Evolutionary conservation across 92 coral and sea anemone genomes (phyloP), one percentile per base, ranked within the genome.

Genomic region (Palythoa grandiflora): DNA sequence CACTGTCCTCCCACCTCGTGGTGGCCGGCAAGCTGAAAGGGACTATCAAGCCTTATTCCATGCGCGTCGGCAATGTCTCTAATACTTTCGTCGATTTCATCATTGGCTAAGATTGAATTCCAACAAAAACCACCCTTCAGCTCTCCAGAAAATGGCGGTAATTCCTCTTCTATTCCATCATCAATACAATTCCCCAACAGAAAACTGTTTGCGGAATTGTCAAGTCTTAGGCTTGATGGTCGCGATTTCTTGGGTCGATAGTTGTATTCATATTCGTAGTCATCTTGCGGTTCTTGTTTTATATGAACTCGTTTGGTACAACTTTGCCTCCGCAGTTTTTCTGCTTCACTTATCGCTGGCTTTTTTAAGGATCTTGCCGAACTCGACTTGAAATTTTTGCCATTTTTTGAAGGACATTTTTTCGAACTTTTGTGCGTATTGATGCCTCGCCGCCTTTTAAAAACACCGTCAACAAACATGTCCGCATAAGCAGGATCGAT

Each of bases 381-480:
- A n/a, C 71, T 91, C 59, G 65, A 84, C 70, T 88, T 94, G 80
- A 78, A 89, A 66, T 68, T 87, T 72, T 66, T 89, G 52, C 66
- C 87, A 40, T 78, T 55, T 72, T 77, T 71, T 21, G 94, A 75
- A 60, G 89, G 28, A 75, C 91, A 89, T 86, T 95, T 97, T 84
- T 93, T 94, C 28, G 98, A 89, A 5, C 92, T 91, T 88, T 97
- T 97, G 91, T 96, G 93, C 10, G 99, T 95, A 87, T 93, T 97
- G 36, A 95, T 95, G 13, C 98, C 98, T 59, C 99, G 90, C 9
- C 99, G 91, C 70, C 99, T 84, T 83, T 95, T 95, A 88, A 97
- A 97, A 13, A 95, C 98, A 16, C 99, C 99, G 75, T 97, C 99
- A 1, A 95, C 99, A 90, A 97, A 97, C 99, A 97, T 97, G 88